A percentile compares a stretch with the other conserved stretches of the same genome.
These are phyloP conservation scores for Gobio occitaniae DNA, from an alignment of 2,797 vertebrate species.

Conservation along the genomic window DNA sequence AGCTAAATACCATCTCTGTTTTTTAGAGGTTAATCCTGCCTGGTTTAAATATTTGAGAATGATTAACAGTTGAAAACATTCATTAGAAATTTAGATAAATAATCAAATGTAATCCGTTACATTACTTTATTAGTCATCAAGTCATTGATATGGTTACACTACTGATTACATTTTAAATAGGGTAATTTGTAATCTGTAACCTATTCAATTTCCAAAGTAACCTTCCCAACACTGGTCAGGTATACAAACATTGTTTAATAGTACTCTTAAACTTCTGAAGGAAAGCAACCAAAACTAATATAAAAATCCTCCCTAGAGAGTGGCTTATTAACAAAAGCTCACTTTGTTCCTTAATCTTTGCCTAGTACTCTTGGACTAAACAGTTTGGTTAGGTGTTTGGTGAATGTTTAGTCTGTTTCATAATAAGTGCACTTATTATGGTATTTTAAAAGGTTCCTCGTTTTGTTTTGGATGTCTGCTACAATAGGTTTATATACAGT, in stretches of 20 bases:
- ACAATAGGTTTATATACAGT: background rate
- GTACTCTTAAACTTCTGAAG: background rate
- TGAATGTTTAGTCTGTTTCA: background rate
- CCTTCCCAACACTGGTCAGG: no score
- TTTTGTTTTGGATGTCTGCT: background rate
- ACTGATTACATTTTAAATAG: no score
- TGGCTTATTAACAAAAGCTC: background rate
- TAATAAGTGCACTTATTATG: background rate
- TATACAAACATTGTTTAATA: slow-evolving; percentile 8
- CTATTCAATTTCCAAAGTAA: no score
- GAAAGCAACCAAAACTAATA: background rate
- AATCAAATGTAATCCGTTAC: no score
- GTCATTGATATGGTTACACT: no score
- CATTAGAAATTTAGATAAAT: no score
- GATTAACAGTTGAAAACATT: no score
- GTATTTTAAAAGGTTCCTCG: background rate
- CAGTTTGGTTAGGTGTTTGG: background rate
- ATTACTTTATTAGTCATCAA: no score
- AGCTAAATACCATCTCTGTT: no score
- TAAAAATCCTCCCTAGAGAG: background rate
- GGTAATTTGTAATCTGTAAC: no score
- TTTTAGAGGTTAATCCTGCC: no score
- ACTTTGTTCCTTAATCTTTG: background rate
- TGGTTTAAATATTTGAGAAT: no score
- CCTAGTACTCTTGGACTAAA: background rate